Conservation (phyloP, 2,113 vertebrate genomes). For the Ellobius talpinus region DNA sequence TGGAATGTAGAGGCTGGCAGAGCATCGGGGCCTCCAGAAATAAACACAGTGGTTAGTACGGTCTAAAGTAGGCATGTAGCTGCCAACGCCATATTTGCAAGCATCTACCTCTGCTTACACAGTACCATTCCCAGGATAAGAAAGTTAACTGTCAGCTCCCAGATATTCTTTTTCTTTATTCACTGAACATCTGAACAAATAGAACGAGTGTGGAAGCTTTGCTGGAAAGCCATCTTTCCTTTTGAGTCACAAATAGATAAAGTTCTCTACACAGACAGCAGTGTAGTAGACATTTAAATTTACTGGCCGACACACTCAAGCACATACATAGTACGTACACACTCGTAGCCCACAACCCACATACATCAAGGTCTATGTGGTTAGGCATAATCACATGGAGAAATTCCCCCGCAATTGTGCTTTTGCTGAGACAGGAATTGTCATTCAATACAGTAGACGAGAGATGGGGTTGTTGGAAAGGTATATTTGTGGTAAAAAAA, state of each 20-base stretch:
- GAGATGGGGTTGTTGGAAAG: neutral
- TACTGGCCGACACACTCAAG: neutral
- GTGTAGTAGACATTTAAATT: neutral
- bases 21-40: conserved; percentile 36
- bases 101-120: neutral
- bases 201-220: neutral
- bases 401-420: neutral
- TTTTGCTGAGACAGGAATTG: conserved; percentile 36
- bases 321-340: neutral
- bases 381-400: neutral
- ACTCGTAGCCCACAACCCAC: neutral
- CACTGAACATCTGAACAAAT: neutral
- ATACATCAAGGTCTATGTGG: neutral
- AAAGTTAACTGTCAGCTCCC: conserved; percentile 31
- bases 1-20: conserved; percentile 34
- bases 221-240: neutral
- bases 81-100: conserved; percentile 15
- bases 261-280: conserved; percentile 7
- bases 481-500: neutral
- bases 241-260: neutral
- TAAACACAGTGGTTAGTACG: conserved; percentile 34
- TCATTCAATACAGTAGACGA: neutral
- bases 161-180: conserved; percentile 39
- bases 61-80: conserved; percentile 56
- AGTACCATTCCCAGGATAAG: neutral